Evolutionary conservation across 2,113 vertebrate species (phyloP).

Genomic region (Archocentrus centrarchus): DNA sequence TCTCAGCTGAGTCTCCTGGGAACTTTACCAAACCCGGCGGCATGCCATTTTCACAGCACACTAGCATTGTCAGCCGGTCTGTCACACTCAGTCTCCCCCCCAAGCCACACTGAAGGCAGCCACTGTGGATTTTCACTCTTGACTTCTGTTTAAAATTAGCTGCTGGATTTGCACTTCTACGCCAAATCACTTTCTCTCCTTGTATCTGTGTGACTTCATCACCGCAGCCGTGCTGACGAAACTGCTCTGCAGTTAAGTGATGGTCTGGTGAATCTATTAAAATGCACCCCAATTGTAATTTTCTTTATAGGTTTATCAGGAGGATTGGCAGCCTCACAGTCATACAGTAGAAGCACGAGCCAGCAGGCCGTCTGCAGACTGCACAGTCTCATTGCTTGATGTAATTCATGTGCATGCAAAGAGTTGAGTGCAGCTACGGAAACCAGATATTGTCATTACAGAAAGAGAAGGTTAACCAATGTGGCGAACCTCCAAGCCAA

Average conservation of each 20-base stretch:
- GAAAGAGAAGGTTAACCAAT: constrained; percentile 74
- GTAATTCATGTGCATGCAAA: constrained; percentile 44
- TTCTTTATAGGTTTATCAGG: constrained; percentile 49
- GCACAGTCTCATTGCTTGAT: constrained; percentile 30
- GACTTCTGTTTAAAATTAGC: constrained; percentile 26
- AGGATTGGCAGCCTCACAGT: constrained; percentile 21
- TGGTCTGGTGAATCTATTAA: constrained; percentile 64
- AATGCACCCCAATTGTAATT: constrained; percentile 37
- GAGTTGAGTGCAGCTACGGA: constrained; percentile 55
- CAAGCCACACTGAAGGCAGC: background rate
- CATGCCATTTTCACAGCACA: constrained; percentile 23
- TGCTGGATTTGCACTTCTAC: constrained; percentile 21
- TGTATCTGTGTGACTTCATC: constrained; percentile 41
- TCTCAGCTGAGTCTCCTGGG: constrained; percentile 25
- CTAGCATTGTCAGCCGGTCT: constrained; percentile 22
- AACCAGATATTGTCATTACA: constrained; percentile 80
- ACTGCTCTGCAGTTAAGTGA: constrained; percentile 37
- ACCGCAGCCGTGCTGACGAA: constrained; percentile 35
- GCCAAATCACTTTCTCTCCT: constrained; percentile 40
- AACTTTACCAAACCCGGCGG: constrained; percentile 22
- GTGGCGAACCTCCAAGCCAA: constrained; percentile 79
- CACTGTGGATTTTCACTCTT: background rate
- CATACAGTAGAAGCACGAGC: constrained; percentile 24
- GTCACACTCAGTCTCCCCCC: constrained; percentile 26
- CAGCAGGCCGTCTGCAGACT: constrained; percentile 30